A percentile compares a stretch with the other conserved stretches of the same genome.
These are phyloP conservation scores for Chalcosyrphus nemorum DNA, from an alignment of 2,888 invertebrate species.

Conservation along the genomic window DNA sequence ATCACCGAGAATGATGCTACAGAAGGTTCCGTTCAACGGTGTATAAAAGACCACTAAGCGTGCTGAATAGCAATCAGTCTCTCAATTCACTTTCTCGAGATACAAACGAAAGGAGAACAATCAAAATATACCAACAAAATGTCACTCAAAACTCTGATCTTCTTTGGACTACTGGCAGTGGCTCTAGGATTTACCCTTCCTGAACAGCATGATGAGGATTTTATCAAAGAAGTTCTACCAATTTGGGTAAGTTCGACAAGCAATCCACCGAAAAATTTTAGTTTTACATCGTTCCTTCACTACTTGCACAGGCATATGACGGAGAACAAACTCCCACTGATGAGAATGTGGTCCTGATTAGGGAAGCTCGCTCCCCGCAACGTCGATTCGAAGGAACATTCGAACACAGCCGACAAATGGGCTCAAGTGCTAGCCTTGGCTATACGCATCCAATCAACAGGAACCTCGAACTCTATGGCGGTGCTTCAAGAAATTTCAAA, in stretches of 20 bases:
- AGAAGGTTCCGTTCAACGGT: too few relatives aligned
- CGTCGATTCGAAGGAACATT: neutral
- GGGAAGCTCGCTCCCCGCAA: conserved; percentile 14
- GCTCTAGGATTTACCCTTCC: neutral
- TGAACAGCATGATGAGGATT: too few relatives aligned
- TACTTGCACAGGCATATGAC: neutral
- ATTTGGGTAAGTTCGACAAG: too few relatives aligned
- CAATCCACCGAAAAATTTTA: too few relatives aligned
- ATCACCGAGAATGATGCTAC: neutral
- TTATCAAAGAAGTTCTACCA: too few relatives aligned
- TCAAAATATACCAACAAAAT: neutral
- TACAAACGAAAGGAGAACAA: neutral
- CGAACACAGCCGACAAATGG: neutral
- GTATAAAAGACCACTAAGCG: conserved; percentile 3
- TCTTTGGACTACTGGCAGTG: conserved; percentile 5
- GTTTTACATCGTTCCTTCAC: too few relatives aligned
- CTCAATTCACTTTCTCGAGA: conserved; percentile 2
- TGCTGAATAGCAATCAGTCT: conserved; percentile 11
- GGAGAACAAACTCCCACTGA: neutral
- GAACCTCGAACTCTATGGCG: conserved; percentile 16
- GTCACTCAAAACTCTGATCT: conserved; percentile 14
- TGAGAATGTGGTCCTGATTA: neutral
- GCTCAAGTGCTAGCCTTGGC: neutral
- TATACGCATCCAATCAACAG: conserved; percentile 22
- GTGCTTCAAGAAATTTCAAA: conserved; percentile 28